Conservation (phyloP, 1,140 invertebrate species). For the Melanaphis sacchari region DNA sequence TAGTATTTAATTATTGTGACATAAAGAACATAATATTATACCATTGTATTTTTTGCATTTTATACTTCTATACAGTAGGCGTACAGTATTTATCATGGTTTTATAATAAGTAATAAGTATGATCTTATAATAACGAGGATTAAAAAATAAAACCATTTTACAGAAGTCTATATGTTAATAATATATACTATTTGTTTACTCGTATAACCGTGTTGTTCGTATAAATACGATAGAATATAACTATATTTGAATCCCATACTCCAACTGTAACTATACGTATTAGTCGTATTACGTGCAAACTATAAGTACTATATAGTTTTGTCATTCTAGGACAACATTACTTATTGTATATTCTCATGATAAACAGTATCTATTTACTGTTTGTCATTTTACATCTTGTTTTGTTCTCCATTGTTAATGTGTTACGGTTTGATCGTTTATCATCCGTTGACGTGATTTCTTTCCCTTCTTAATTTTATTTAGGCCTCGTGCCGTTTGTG, state of each 20-base stretch:
- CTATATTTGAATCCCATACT: not conserved
- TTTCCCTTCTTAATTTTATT: slow-evolving; percentile 43
- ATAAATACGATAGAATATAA: too few species aligned
- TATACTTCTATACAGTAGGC: too few species aligned
- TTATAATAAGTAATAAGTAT: too few species aligned
- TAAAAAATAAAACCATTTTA: too few species aligned
- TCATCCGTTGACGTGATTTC: slow-evolving; percentile 20
- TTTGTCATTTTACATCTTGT: slow-evolving; percentile 26
- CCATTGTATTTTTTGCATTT: too few species aligned
- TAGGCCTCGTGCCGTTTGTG: not conserved
- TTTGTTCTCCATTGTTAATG: slow-evolving; percentile 33
- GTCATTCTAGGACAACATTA: not conserved
- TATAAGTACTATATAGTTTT: not conserved
- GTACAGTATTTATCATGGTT: too few species aligned
- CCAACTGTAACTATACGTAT: not conserved
- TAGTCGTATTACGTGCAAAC: not conserved
- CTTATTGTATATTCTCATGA: slow-evolving; percentile 20
- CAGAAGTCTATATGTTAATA: too few species aligned
- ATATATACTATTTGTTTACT: too few species aligned
- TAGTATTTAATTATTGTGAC: too few species aligned
- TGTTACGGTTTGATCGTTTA: slow-evolving; percentile 38
- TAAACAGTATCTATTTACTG: slow-evolving; percentile 35
- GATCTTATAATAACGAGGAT: too few species aligned
- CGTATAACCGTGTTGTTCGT: too few species aligned
- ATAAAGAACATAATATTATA: too few species aligned